Base-by-base conservation (phyloP, 2,888 invertebrate species). In the Amblyjoppa proteus region DNA sequence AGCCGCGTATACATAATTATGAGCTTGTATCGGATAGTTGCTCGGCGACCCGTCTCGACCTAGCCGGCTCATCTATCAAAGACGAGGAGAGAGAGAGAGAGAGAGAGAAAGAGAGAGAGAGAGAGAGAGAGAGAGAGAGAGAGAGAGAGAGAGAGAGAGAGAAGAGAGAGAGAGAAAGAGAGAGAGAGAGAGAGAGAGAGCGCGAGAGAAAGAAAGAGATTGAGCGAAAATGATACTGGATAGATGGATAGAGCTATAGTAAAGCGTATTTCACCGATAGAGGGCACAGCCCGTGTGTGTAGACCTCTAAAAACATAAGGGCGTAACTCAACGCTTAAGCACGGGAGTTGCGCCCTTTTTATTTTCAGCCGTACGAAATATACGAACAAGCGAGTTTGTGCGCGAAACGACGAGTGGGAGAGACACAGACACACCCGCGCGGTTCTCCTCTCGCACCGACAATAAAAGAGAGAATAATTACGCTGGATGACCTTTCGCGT, bases 401-500 rank as follows among this genome's bases (percentile, higher is more conserved):
- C 16, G 16, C n/a, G 31, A 34, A 34, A 64, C 7, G 16, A 34
- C 53, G 41, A 53, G 7, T 28, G 64, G 41, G 51, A 51, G 49
- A 70, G 34, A 45, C 58, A 70, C 38, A 34, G 80, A 81, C 84
- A 81, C 77, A 84, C 84, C 84, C 84, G 81, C 68, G 38, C 3
- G 61, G 58, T 51, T 28, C 34, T 81, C 71, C 68, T 58, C 82
- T 71, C 61, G 53, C 31, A 51, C 64, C 53, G 64, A 76, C 70
- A 71, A 84, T 84, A 58, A 61, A 64, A 84, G 68, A 38, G 73
- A 25, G 81, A 84, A 81, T 78, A 77, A 84, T 73, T 68, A 80
- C 75, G 69, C 74, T 64, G 68, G 61, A 51, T 84, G 81, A 84
- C 84, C 84, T 84, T 84, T 84, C 77, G 81, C 84, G 84, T 84